Percentiles rank a stretch among this genome's conserved stretches.
Evolutionary conservation across 1,140 invertebrate genomes (phyloP).

Genomic region (Scaptomyza montana): DNA sequence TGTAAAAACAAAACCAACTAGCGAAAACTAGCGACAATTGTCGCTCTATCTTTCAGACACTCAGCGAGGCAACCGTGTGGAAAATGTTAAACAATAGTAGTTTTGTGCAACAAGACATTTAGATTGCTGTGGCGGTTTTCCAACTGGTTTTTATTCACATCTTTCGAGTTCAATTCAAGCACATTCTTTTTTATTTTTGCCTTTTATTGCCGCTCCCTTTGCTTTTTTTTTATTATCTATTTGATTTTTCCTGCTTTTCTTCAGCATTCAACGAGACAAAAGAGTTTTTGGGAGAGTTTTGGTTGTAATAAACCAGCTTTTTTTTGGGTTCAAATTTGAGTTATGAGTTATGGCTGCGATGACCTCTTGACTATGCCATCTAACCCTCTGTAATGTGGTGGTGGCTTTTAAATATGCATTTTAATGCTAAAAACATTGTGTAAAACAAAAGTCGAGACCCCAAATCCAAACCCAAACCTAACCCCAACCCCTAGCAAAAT

Average conservation of each 20-base stretch:
- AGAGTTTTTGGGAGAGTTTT: constrained; percentile 55
- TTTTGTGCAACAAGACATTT: constrained; percentile 49
- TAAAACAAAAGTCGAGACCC: constrained; percentile 9
- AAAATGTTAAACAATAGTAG: constrained; percentile 70
- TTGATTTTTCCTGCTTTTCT: constrained; percentile 60
- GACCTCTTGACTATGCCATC: constrained; percentile 41
- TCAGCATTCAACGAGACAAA: constrained; percentile 48
- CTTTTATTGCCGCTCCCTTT: constrained; percentile 63
- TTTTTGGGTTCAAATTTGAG: constrained; percentile 46
- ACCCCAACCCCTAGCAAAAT: constrained; percentile 20
- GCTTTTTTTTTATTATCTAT: constrained; percentile 46
- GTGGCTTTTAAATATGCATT: constrained; percentile 50
- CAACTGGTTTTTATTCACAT: constrained; percentile 61
- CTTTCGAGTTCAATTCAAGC: constrained; percentile 41
- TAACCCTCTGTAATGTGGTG: constrained; percentile 32
- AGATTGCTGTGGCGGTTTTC: constrained; percentile 43
- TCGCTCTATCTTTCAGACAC: constrained; percentile 6
- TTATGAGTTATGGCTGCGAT: constrained; percentile 64
- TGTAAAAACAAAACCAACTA: not conserved
- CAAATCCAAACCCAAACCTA: not conserved
- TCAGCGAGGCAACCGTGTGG: constrained; percentile 42
- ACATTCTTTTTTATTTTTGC: constrained; percentile 40
- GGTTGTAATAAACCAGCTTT: constrained; percentile 14
- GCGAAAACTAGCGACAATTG: constrained; percentile 73
- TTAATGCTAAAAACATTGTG: constrained; percentile 15